phyloP scores from a whole-genome alignment of 2,888 invertebrate species.

The Volucella bombylans region DNA sequence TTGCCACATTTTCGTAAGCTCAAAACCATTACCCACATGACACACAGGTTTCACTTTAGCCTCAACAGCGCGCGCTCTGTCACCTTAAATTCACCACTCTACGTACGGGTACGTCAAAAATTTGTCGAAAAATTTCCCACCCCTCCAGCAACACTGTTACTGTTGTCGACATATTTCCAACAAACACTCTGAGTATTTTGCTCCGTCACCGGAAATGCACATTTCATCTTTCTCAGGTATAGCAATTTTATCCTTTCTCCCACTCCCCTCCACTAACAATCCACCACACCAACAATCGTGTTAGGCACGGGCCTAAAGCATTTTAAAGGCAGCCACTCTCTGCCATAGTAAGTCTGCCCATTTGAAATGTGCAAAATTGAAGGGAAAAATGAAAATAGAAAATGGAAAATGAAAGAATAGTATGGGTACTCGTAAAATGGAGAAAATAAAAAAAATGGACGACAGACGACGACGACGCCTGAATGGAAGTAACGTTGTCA shows the following conservation, averaged over 20 bases:
- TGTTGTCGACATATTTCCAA: conserved; percentile 8
- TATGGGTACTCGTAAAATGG: neutral
- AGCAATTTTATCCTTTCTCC: neutral
- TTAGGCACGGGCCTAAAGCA: conserved; percentile 42
- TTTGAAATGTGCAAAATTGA: too few relatives aligned
- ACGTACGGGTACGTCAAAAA: neutral
- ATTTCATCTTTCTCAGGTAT: neutral
- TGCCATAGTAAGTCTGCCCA: neutral
- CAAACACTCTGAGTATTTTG: neutral
- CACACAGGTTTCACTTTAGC: too few relatives aligned
- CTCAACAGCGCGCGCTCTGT: too few relatives aligned
- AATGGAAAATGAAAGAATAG: neutral
- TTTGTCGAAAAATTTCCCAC: neutral
- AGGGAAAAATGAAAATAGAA: too few relatives aligned
- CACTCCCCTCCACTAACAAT: neutral
- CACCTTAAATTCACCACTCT: neutral
- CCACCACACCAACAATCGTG: conserved; percentile 6
- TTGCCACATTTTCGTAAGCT: too few relatives aligned
- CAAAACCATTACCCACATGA: too few relatives aligned
- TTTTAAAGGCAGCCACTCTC: conserved; percentile 29
- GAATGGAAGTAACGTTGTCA: conserved; percentile 10
- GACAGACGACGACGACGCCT: conserved; percentile 4
- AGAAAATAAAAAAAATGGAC: conserved; percentile 5
- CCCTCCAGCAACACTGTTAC: neutral
- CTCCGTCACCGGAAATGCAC: conserved; percentile 6